Conservation (phyloP, 2,888 invertebrate species). For the Amblyteles armatorius region DNA sequence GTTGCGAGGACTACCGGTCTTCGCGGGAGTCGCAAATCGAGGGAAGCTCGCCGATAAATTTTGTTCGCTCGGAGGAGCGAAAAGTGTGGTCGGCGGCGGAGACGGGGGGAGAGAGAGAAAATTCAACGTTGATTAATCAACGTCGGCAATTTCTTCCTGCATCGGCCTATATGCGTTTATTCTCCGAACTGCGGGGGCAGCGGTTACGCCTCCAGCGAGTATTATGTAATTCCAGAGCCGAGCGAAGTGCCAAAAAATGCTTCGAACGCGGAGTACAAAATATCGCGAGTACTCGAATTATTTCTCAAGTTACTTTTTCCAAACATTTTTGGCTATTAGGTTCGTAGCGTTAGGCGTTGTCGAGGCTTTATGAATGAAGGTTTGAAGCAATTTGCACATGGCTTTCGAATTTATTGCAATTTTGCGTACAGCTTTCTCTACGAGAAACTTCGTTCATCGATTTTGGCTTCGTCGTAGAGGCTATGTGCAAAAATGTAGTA, state of each 20-base stretch:
- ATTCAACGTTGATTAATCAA: constrained; percentile 35
- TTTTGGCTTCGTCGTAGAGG: too few relatives aligned
- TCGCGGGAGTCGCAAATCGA: constrained; percentile 2
- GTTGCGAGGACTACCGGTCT: constrained; percentile 27
- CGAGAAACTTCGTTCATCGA: too few relatives aligned
- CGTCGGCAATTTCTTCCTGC: constrained; percentile 26
- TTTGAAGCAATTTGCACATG: too few relatives aligned
- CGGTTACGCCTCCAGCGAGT: constrained; percentile 14
- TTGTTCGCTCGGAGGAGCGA: neutral
- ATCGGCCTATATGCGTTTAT: constrained; percentile 16
- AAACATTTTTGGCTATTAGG: too few relatives aligned
- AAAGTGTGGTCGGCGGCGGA: neutral
- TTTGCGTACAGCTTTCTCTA: too few relatives aligned
- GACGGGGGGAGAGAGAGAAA: neutral
- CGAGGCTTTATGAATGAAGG: too few relatives aligned
- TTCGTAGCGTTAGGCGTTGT: too few relatives aligned
- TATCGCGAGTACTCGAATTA: neutral
- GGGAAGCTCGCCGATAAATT: constrained; percentile 11
- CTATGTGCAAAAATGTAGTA: neutral
- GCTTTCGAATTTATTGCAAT: too few relatives aligned
- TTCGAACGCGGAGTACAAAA: too few relatives aligned
- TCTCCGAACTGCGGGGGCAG: constrained; percentile 29
- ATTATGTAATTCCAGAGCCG: constrained; percentile 12
- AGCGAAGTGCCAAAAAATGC: neutral
- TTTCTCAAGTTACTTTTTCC: neutral